Base-by-base conservation (phyloP, 2,888 invertebrate species). In the Pterostichus niger region DNA sequence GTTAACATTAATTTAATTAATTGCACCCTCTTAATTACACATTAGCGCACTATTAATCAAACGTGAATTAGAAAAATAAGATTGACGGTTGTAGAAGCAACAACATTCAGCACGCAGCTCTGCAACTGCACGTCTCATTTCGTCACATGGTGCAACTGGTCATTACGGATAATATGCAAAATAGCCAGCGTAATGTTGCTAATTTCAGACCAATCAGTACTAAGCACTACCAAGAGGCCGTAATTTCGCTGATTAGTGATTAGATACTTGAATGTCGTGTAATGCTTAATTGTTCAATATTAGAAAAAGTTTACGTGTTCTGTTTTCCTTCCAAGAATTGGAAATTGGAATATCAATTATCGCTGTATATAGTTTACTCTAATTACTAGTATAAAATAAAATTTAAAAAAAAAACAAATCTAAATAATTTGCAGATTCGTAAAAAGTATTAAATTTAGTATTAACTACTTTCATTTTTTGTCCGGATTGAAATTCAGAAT, bases 41-140 rank as follows among this genome's bases (percentile, higher is more conserved):
- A 77, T 77, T 77, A 59, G 56, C 77, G 77, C 77, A 77, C 56
- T 77, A 56, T 77, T 77, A 77, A 77, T 77, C 77, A 56, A 77
- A 77, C 56, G 75, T 77, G 35, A 77, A 77, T 77, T 56, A 40
- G 40, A 77, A 77, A 56, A 77, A 77, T 77, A n/a, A 33, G 56
- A 77, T 77, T 77, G 77, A 77, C 75, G 49, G 75, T 75, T 75
- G 33, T 11, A 11, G 31, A 6, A 6, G 1, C 40, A 7, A 6
- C 61, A 24, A 73, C 31, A 68, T 68, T 24, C 46, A 73, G 31
- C 44, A 46, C 31, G 59, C 59, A 59, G 49, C 59, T 59, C 59
- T 24, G 49, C 17, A 71, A 44, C 46, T 71, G 49, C 31, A 68
- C 24, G 71, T 71, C 11, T n/a, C 49, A 10, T 71, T 46, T 49